These are phyloP conservation scores for Gobio occitaniae DNA, from an alignment of 2,797 vertebrate genomes.

Conservation along the genomic window DNA sequence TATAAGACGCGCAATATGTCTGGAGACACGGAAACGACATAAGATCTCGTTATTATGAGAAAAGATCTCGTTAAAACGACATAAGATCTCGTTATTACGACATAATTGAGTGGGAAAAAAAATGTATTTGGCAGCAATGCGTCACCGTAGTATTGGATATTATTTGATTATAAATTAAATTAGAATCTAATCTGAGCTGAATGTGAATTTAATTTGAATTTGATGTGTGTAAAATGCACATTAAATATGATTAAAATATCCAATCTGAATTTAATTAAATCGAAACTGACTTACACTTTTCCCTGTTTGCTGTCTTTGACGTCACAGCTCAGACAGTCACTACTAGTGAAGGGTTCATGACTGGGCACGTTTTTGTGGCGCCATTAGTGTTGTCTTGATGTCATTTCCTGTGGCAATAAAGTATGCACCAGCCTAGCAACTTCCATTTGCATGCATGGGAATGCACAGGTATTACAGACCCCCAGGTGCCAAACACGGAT, in stretches of 20 bases:
- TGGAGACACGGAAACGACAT: too few species aligned
- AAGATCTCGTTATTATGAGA: too few species aligned
- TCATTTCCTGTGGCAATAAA: background rate
- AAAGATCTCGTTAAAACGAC: too few species aligned
- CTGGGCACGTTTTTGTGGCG: background rate
- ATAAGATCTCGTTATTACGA: too few species aligned
- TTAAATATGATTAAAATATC: background rate
- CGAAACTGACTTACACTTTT: background rate
- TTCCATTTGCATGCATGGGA: background rate
- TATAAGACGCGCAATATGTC: too few species aligned
- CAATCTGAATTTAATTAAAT: background rate
- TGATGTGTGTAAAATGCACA: background rate
- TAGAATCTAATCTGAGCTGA: background rate
- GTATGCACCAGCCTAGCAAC: background rate
- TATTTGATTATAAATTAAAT: too few species aligned
- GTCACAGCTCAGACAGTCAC: background rate
- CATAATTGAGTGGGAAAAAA: too few species aligned
- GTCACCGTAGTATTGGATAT: too few species aligned
- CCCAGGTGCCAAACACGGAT: slow-evolving; percentile 42
- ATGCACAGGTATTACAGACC: slow-evolving; percentile 22
- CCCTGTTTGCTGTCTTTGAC: background rate
- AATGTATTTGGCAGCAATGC: too few species aligned
- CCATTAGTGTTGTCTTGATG: background rate
- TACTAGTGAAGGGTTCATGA: background rate
- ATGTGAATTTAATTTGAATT: background rate